A percentile compares a stretch with the other conserved stretches of the same genome.
phyloP scores from a whole-genome alignment of 2,113 vertebrate species.

The Rostratula benghalensis region DNA sequence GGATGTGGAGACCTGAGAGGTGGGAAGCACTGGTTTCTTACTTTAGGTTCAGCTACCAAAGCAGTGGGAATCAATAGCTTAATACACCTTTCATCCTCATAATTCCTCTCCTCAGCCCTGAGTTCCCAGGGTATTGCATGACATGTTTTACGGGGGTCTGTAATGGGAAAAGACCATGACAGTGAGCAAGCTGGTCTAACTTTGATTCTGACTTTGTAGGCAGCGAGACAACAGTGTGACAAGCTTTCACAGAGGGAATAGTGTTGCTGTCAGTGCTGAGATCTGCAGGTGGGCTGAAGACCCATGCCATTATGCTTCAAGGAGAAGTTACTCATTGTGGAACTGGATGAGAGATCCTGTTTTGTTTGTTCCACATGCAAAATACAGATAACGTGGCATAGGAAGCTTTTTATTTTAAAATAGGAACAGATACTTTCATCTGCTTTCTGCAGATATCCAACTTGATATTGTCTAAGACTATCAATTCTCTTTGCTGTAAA shows the following conservation, averaged over 20 bases:
- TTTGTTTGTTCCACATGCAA: background rate
- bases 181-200: background rate
- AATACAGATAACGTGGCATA: background rate
- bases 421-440: background rate
- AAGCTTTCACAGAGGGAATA: background rate
- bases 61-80: background rate
- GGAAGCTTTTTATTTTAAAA: background rate
- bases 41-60: background rate
- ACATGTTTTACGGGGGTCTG: background rate
- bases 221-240: background rate
- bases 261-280: background rate
- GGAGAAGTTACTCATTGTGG: background rate
- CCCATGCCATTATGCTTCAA: background rate
- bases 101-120: background rate
- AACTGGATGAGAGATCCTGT: background rate
- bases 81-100: background rate
- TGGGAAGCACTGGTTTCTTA: background rate
- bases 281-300: background rate
- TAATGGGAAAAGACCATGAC: background rate
- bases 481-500: background rate
- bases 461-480: background rate
- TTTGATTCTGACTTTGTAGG: background rate
- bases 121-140: background rate
- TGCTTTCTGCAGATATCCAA: background rate
- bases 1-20: background rate